phyloP scores from a whole-genome alignment of 2,888 invertebrate genomes.

The Polymixis lichenea region DNA sequence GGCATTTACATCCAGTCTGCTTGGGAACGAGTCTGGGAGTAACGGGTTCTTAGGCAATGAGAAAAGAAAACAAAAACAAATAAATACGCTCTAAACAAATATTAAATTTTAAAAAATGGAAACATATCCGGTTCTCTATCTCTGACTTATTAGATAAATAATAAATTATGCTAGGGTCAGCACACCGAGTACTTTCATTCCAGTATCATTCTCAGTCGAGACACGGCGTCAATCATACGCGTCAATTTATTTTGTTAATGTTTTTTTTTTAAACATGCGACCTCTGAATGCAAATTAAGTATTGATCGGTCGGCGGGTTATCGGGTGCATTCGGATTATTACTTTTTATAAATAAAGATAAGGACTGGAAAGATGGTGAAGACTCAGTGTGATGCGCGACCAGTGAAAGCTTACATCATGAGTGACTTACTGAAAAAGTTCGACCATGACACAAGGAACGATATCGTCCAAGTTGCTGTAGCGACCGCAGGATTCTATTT shows the following conservation, averaged over 20 bases:
- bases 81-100: conserved; percentile 7
- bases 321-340: conserved; percentile 79
- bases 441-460: conserved; percentile 82
- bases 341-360: conserved; percentile 70
- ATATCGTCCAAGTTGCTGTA: conserved; percentile 81
- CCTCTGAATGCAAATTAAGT: conserved; percentile 75
- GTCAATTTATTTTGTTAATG: conserved; percentile 60
- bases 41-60: conserved; percentile 39
- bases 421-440: conserved; percentile 87
- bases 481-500: conserved; percentile 84
- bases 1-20: conserved; percentile 50
- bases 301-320: conserved; percentile 83
- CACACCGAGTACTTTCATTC: conserved; percentile 65
- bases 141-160: conserved; percentile 59
- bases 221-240: conserved; percentile 74
- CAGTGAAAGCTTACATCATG: conserved; percentile 87
- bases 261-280: conserved; percentile 71
- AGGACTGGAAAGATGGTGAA: conserved; percentile 80
- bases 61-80: background rate
- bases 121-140: conserved; percentile 57
- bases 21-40: conserved; percentile 41
- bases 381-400: conserved; percentile 83
- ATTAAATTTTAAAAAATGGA: too few species aligned
- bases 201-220: conserved; percentile 69
- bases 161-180: conserved; percentile 70